Base-by-base conservation (phyloP, 2,888 invertebrate species). In the Drosophila trichaetosa region DNA sequence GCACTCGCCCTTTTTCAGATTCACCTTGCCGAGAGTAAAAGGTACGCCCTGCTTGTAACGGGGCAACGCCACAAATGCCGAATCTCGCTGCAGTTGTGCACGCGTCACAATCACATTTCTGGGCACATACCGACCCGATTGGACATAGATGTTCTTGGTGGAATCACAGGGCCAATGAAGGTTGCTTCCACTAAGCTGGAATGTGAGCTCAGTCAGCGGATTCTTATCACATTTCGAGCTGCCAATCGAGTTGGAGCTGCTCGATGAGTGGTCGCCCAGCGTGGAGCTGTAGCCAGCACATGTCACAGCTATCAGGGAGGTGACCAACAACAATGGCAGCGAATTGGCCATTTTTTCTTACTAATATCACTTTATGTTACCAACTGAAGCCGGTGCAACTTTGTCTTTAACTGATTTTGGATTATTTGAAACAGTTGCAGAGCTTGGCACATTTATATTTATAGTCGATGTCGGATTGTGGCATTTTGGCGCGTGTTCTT, bases 71-170 rank as follows among this genome's bases (percentile, higher is more conserved):
- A 96, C 92, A 83, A 94, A 94, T 1, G 94, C 95, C 36, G 94
- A 93, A 73, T 95, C 95, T 53, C 93, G 94, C 88, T 93, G 93
- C 76, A 95, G 93, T 77, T 95, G 95, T n/a, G 94, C 94, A 46
- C 95, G 93, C 4, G 95, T 95, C 4, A 94, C 94, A 69, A 96
- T 95, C 42, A 95, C 92, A 89, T 95, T 95, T 75, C 94, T 94
- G 56, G 94, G 93, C 51, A 94, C 93, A 92, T 94, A 95, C 46
- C 94, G 93, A 3, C 95, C 95, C 2, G 94, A 94, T 54, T 93
- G 94, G 57, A 94, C 93, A 91, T 94, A 95, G 83, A 95, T 94
- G 82, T 93, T 94, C 87, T 94, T 94, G 24, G 95, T 95, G 52
- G 94, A 94, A 2, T 93, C 87, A 79, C 94, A 94, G n/a, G 95